Percentiles rank a stretch among this genome's conserved stretches.
Conservation (phyloP, 2,888 invertebrate genomes). For the Phoenoteleia sp. region DNA sequence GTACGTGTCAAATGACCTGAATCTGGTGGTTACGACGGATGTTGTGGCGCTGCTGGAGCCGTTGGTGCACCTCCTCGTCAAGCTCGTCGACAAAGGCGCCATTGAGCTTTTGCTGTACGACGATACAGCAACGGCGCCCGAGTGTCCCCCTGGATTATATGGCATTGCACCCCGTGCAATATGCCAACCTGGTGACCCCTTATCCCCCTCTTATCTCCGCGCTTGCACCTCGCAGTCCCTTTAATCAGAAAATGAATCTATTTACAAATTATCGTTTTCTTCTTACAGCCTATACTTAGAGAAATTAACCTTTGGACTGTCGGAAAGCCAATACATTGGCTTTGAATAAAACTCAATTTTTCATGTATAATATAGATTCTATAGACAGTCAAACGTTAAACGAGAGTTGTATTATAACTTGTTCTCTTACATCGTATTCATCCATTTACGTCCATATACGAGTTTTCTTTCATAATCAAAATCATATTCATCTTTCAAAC, state of each 20-base stretch:
- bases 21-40: constrained; percentile 77
- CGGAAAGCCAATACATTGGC: too few relatives aligned
- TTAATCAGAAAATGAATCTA: not conserved
- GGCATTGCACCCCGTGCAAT: constrained; percentile 80
- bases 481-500: too few relatives aligned
- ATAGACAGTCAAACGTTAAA: too few relatives aligned
- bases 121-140: constrained; percentile 84
- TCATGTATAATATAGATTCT: too few relatives aligned
- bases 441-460: too few relatives aligned
- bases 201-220: not conserved
- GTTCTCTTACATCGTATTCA: too few relatives aligned
- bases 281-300: too few relatives aligned
- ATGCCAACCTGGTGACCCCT: constrained; percentile 26
- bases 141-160: constrained; percentile 82
- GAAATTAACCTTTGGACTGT: too few relatives aligned
- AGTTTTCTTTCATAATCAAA: too few relatives aligned
- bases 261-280: too few relatives aligned
- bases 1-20: constrained; percentile 76
- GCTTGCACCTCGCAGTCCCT: constrained; percentile 10
- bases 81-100: constrained; percentile 83
- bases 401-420: too few relatives aligned
- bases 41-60: constrained; percentile 75
- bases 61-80: constrained; percentile 79
- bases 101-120: constrained; percentile 82
- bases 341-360: too few relatives aligned